Conservation (phyloP, 2,113 vertebrate genomes). For the Lamprotornis superbus region DNA sequence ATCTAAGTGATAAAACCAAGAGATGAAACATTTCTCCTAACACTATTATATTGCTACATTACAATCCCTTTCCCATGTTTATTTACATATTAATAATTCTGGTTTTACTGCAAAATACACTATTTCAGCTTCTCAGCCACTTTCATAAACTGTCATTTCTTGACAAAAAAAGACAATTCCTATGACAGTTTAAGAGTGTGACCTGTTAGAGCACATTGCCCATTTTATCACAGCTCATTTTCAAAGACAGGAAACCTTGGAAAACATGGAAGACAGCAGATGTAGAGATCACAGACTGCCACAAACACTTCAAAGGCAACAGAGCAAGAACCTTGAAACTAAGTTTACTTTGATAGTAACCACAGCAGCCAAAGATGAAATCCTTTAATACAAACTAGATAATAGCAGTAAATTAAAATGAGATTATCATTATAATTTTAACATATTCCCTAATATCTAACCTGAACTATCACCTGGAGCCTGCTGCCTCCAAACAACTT, state of each 20-base stretch:
- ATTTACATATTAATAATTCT: not conserved
- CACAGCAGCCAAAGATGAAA: not conserved
- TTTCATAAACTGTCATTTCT: not conserved
- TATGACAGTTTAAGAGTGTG: accelerated
- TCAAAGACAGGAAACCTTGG: not conserved
- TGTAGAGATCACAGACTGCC: not conserved
- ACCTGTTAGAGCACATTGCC: not conserved
- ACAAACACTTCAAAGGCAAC: not conserved
- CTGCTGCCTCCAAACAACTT: not conserved
- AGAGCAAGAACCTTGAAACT: not conserved
- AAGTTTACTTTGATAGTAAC: not conserved
- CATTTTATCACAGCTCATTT: not conserved
- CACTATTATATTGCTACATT: not conserved
- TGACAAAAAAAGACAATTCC: not conserved
- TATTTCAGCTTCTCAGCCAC: not conserved
- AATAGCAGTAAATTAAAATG: not conserved
- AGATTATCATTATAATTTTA: not conserved
- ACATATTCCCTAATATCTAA: not conserved
- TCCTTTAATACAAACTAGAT: not conserved
- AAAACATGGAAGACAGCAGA: not conserved
- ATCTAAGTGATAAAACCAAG: not conserved
- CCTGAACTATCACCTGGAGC: not conserved
- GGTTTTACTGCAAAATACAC: not conserved
- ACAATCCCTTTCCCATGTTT: not conserved
- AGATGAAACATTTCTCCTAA: not conserved